Percentiles rank a stretch among this genome's conserved stretches.
These are phyloP conservation scores for Pararge aegeria DNA, from an alignment of 1,140 invertebrate species.

Conservation along the genomic window DNA sequence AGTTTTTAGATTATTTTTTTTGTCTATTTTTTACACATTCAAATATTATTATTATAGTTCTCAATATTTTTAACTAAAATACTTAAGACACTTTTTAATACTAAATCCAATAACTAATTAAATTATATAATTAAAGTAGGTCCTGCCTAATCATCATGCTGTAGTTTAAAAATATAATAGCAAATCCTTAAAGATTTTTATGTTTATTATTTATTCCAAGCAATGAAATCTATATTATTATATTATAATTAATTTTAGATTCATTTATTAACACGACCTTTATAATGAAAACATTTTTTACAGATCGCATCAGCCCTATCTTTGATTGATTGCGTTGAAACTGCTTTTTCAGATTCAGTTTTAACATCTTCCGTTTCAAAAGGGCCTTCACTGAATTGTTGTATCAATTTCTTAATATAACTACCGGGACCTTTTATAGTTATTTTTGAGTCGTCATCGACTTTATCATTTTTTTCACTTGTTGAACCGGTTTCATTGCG, in stretches of 20 bases:
- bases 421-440: constrained; percentile 68
- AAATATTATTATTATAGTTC: background rate
- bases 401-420: constrained; percentile 74
- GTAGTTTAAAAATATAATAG: no score
- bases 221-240: background rate
- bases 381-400: constrained; percentile 75
- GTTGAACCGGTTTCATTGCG: constrained; percentile 1
- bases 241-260: background rate
- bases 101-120: background rate
- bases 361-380: constrained; percentile 64
- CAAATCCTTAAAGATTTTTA: no score
- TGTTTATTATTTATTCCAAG: background rate
- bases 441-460: constrained; percentile 49
- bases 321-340: constrained; percentile 56
- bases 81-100: background rate
- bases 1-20: background rate
- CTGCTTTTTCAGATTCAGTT: constrained; percentile 52
- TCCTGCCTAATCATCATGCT: background rate
- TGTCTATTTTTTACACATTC: background rate
- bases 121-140: background rate
- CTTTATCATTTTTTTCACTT: constrained; percentile 31
- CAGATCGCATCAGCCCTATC: constrained; percentile 75
- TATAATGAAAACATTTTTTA: constrained; percentile 78
- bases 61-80: background rate
- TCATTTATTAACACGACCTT: constrained; percentile 69